phyloP scores from a whole-genome alignment of 2,888 invertebrate species.

The Blastobasis adustella region DNA sequence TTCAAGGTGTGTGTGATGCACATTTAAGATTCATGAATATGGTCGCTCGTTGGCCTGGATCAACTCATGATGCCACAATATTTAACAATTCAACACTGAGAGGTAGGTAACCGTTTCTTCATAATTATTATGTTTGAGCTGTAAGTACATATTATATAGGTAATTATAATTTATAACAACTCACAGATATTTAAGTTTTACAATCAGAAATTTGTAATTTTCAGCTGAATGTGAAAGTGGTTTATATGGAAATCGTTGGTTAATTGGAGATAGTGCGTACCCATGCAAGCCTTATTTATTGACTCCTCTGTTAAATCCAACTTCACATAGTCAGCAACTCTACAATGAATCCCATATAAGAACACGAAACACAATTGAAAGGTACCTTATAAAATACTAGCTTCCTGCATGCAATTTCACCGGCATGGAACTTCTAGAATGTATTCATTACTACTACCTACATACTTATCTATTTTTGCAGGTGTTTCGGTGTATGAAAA shows the following conservation, averaged over 20 bases:
- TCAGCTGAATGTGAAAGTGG: conserved; percentile 15
- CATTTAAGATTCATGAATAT: conserved; percentile 13
- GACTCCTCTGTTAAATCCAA: conserved; percentile 10
- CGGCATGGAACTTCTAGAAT: background rate
- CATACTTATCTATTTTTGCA: no score
- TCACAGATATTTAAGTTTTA: background rate
- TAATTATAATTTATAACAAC: background rate
- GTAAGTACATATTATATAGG: background rate
- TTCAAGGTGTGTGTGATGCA: conserved; percentile 16
- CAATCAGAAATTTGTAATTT: no score
- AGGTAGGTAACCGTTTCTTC: conserved; percentile 5
- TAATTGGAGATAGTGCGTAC: conserved; percentile 15
- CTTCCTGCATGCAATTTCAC: background rate
- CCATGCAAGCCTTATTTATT: conserved; percentile 11
- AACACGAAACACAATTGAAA: conserved; percentile 5
- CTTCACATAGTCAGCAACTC: background rate
- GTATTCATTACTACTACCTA: conserved; percentile 1
- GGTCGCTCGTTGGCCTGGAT: conserved; percentile 17
- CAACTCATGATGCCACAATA: conserved; percentile 13
- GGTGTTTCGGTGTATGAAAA: conserved; percentile 2
- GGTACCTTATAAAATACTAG: background rate
- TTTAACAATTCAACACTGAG: conserved; percentile 12
- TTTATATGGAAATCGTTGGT: conserved; percentile 11
- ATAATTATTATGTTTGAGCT: background rate
- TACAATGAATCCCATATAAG: conserved; percentile 6